Conservation (phyloP, 2,888 invertebrate species). For the Eristalis tenax region DNA sequence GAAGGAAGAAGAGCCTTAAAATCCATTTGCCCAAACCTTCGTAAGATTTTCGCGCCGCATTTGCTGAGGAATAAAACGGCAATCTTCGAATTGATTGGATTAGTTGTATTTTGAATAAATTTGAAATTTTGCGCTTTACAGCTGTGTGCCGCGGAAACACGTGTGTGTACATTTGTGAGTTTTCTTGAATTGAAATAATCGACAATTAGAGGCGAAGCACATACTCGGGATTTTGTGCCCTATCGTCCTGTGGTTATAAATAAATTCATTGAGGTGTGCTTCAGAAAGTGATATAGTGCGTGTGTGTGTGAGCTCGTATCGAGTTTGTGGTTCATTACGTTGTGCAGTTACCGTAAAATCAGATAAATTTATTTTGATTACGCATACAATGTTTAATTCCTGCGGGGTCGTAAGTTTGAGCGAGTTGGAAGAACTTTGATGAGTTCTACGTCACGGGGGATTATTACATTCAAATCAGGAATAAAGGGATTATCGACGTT, state of each 20-base stretch:
- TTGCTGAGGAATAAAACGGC: neutral
- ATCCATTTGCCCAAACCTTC: neutral
- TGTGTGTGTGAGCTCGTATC: neutral
- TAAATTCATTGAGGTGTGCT: neutral
- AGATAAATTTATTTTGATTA: neutral
- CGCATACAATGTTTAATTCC: neutral
- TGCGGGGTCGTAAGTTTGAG: neutral
- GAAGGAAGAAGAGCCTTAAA: neutral
- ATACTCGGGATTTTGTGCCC: neutral
- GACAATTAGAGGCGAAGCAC: neutral
- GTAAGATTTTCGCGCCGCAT: neutral
- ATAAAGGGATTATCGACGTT: conserved; percentile 8
- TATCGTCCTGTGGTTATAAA: neutral
- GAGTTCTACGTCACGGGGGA: conserved; percentile 6
- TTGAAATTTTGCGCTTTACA: conserved; percentile 2
- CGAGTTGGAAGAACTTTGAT: conserved; percentile 2
- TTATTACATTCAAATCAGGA: conserved; percentile 21
- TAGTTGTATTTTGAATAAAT: conserved; percentile 14
- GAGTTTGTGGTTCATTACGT: neutral
- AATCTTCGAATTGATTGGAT: conserved; percentile 32
- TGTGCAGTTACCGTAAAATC: neutral
- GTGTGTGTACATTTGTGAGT: neutral
- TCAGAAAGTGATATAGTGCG: neutral
- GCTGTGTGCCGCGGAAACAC: neutral
- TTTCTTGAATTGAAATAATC: neutral